Base-by-base conservation (phyloP, 2,113 vertebrate genomes). In the Variabilichromis moorii region DNA sequence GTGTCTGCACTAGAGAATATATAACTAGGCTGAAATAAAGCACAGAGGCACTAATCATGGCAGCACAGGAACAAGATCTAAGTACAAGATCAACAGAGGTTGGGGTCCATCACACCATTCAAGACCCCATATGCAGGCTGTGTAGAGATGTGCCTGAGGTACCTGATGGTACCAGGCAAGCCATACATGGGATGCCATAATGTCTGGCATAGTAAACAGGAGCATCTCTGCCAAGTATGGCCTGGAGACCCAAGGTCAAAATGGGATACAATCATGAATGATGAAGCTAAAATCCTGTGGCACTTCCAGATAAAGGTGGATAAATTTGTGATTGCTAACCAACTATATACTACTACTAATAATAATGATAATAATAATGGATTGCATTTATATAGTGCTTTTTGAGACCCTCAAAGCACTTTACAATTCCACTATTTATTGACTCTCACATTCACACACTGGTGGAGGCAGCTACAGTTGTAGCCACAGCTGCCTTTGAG, bases 401-500 rank as follows among this genome's bases (percentile, higher is more conserved):
- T 57, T 57, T 9, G 13, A 28, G 24, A 28, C 24, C 2, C 13
- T 1, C 4, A 57, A 57, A 28, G 55, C 0, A 0, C 24, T 57
- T 28, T 57, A 57, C 55, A 57, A 28, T 57, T 28, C 55, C 24
- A 28, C 24, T 28, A 57, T 57, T 57, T 5, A 28, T 57, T 57
- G 0, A 57, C 55, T 28, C 24, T 57, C 54, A 57, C 55, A 57
- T 16, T 57, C 13, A 57, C 13, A 57, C 55, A 17, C 13, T 57
- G 3, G 55, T 57, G 24, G 24, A 57, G 7, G 24, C 54, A 26
- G 54, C 54, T 57, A 57, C 13, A 57, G 24, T 16, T 28, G 13
- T 16, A 57, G 54, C 24, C 55, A 28, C 55, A 57, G 55, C 13
- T 28, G 13, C 55, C 24, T 0, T 28, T 0, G 54, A 1, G 54